Base-by-base conservation (phyloP, 1,140 invertebrate species). In the Calephelis virginiensis region DNA sequence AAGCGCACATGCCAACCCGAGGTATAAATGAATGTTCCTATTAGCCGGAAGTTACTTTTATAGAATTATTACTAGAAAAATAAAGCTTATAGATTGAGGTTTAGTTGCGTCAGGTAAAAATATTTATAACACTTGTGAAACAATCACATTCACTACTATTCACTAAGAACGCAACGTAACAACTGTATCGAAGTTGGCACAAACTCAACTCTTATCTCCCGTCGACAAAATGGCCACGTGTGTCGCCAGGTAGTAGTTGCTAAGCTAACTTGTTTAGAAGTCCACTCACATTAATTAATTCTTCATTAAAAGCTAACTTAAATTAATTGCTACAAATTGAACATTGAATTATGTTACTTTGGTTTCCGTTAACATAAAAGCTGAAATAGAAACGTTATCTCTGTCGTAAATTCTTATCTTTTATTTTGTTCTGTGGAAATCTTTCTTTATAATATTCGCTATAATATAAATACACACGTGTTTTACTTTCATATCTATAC, bases 211-310 rank as follows among this genome's bases (percentile, higher is more conserved):
- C 43, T 11, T 46, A 61, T 61, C 43, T 63, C 28, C 28, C 48
- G 56, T 40, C 28, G 43, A 64, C 43, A 37, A 64, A 70, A 69
- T 64, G 53, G 40, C 17, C 6, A 61, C 60, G 67, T 73, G 50
- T 69, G 49, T 75, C 67, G 46, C 64, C 64, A 66, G 56, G 40
- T 43, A 67, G 37, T 28, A 17, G 50, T 67, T 56, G 53, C 50
- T 67, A 75, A 72, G 64, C 56, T 45, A 73, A 67, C 61, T 68
- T 63, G 47, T 68, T 68, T 66, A 68, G 74, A 67, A 71, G 67
- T 71, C 71, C 74, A 73, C 74, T 76, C 74, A 70, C 63, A 56
- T 69, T 76, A 76, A 76, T 76, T 76, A 76, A 71, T 72, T 76
- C 67, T 67, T 68, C 73, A 63, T 73, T 76, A 71, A 68, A 69